Evolutionary conservation across 1,140 invertebrate genomes (phyloP).

Genomic region (Ceratina calcarata): DNA sequence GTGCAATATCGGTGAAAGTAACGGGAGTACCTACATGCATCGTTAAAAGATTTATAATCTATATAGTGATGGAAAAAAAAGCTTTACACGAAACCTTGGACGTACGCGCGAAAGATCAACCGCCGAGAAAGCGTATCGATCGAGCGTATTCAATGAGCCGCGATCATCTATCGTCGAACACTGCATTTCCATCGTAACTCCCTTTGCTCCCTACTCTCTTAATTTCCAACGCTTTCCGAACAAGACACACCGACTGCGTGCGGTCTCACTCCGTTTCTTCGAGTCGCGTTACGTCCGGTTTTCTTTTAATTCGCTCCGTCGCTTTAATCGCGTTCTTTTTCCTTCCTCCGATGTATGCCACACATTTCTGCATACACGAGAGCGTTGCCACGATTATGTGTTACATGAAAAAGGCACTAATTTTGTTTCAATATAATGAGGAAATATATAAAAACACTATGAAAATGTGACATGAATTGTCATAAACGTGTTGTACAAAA

Average conservation of each 20-base stretch:
- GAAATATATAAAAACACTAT: too few species aligned
- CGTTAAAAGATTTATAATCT: conserved; percentile 6
- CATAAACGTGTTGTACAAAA: too few species aligned
- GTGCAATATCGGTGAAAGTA: conserved; percentile 50
- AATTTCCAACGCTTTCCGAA: not conserved
- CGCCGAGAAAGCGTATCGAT: conserved; percentile 65
- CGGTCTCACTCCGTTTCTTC: conserved; percentile 64
- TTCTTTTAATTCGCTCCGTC: conserved; percentile 48
- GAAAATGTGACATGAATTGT: too few species aligned
- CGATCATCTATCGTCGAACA: not conserved
- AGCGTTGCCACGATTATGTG: too few species aligned
- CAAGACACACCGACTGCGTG: conserved; percentile 2
- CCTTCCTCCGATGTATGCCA: conserved; percentile 29
- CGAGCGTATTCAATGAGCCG: conserved; percentile 40
- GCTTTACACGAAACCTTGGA: conserved; percentile 21
- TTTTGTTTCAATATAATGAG: too few species aligned
- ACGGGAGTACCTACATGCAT: conserved; percentile 46
- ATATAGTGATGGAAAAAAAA: not conserved
- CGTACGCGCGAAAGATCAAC: conserved; percentile 23
- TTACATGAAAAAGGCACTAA: too few species aligned
- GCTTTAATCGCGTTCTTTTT: conserved; percentile 45
- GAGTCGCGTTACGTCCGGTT: conserved; percentile 60
- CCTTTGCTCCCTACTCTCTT: too few species aligned
- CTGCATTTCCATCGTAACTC: conserved; percentile 1
- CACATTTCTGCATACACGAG: too few species aligned